phyloP scores from a whole-genome alignment of 1,140 invertebrate species.

The Drosophila orosa region DNA sequence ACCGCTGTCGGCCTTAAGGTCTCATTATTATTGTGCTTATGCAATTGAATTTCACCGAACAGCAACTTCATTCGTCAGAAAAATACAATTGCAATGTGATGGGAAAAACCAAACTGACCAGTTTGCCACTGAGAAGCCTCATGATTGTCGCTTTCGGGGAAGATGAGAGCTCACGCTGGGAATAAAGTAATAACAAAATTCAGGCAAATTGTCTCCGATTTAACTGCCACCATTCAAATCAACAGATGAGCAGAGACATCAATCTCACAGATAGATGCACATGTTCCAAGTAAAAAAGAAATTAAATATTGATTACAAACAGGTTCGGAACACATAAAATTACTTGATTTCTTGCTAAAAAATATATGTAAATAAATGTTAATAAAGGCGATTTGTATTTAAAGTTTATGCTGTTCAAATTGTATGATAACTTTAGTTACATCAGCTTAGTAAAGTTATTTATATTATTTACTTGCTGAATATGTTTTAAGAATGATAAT shows the following conservation, averaged over 20 bases:
- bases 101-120: constrained; percentile 69
- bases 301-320: constrained; percentile 4
- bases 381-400: neutral
- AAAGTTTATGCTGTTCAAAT: neutral
- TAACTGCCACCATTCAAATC: constrained; percentile 29
- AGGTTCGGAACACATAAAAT: neutral
- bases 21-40: constrained; percentile 69
- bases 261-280: constrained; percentile 5
- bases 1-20: constrained; percentile 46
- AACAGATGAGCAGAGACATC: constrained; percentile 30
- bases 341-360: neutral
- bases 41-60: constrained; percentile 48
- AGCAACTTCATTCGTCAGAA: constrained; percentile 13
- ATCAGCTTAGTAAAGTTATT: neutral
- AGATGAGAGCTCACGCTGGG: constrained; percentile 7
- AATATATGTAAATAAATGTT: neutral
- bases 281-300: neutral
- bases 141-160: neutral
- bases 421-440: neutral
- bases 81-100: constrained; percentile 29
- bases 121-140: constrained; percentile 34
- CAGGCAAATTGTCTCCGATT: constrained; percentile 12
- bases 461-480: neutral
- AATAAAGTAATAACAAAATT: constrained; percentile 22
- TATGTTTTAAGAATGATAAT: too few relatives aligned